Percentiles rank a stretch among this genome's conserved stretches.
phyloP scores from a whole-genome alignment of 2,113 vertebrate genomes.

The Danio rerio region DNA sequence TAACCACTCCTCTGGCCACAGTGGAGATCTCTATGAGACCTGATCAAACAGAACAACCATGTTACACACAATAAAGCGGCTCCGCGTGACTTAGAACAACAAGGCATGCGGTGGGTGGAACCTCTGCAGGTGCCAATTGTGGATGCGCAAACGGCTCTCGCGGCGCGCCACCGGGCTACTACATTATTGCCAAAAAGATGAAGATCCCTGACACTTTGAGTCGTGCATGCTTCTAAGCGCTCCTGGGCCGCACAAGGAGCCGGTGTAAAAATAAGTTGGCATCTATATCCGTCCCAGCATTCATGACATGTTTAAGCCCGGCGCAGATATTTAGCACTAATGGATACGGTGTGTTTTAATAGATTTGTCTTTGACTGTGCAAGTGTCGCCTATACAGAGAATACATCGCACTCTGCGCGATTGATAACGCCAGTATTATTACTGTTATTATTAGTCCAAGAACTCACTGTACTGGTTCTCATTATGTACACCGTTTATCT shows the following conservation, averaged over 20 bases:
- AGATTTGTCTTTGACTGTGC: conserved; percentile 71
- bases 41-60: conserved; percentile 64
- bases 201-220: conserved; percentile 52
- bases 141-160: conserved; percentile 60
- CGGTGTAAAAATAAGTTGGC: conserved; percentile 79
- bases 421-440: conserved; percentile 64
- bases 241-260: conserved; percentile 68
- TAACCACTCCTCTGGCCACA: conserved; percentile 93
- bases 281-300: conserved; percentile 77
- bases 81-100: conserved; percentile 48
- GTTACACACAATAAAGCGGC: conserved; percentile 54
- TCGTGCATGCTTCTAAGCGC: conserved; percentile 53
- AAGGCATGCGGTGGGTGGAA: conserved; percentile 74
- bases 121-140: conserved; percentile 74
- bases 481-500: conserved; percentile 90
- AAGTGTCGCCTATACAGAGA: conserved; percentile 65
- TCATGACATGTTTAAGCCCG: conserved; percentile 73
- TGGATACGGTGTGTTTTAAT: conserved; percentile 69
- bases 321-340: conserved; percentile 67
- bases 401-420: conserved; percentile 49
- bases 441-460: conserved; percentile 71
- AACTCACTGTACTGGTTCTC: conserved; percentile 98
- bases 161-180: background rate
- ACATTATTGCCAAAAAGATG: conserved; percentile 27
- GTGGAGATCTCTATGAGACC: conserved; percentile 95